phyloP scores from a whole-genome alignment of 2,888 invertebrate species.

The Ceraclea dissimilis region DNA sequence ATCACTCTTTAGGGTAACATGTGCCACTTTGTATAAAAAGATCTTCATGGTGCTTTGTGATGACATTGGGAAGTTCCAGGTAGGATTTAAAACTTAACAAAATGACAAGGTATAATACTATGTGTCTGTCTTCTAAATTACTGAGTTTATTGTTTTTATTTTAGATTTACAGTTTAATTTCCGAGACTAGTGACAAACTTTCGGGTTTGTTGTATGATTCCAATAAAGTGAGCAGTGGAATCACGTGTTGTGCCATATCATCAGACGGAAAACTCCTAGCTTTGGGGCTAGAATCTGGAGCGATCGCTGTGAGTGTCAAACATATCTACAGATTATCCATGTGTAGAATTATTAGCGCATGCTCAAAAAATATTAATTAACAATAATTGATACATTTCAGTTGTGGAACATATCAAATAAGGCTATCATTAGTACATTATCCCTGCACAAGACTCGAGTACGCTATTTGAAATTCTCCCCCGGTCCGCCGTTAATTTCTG shows the following conservation, averaged over 20 bases:
- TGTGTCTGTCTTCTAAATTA: too few species aligned
- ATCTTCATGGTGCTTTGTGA: conserved; percentile 40
- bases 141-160: not conserved
- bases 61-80: conserved; percentile 37
- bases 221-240: conserved; percentile 31
- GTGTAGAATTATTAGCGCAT: too few species aligned
- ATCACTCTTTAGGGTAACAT: conserved; percentile 33
- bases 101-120: too few species aligned
- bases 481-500: not conserved
- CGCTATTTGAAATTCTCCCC: conserved; percentile 47
- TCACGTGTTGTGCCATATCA: conserved; percentile 43
- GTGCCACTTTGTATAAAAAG: conserved; percentile 35
- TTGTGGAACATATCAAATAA: conserved; percentile 44
- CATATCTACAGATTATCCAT: not conserved
- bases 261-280: conserved; percentile 53
- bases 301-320: conserved; percentile 49
- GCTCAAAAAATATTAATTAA: not conserved
- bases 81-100: conserved; percentile 22
- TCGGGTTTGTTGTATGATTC: conserved; percentile 14
- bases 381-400: too few species aligned
- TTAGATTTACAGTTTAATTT: not conserved
- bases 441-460: conserved; percentile 48
- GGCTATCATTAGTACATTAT: conserved; percentile 37
- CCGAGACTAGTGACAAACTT: not conserved
- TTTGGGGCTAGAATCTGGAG: conserved; percentile 54